phyloP scores from a whole-genome alignment of 2,888 invertebrate species.

The Dynastes maya region DNA sequence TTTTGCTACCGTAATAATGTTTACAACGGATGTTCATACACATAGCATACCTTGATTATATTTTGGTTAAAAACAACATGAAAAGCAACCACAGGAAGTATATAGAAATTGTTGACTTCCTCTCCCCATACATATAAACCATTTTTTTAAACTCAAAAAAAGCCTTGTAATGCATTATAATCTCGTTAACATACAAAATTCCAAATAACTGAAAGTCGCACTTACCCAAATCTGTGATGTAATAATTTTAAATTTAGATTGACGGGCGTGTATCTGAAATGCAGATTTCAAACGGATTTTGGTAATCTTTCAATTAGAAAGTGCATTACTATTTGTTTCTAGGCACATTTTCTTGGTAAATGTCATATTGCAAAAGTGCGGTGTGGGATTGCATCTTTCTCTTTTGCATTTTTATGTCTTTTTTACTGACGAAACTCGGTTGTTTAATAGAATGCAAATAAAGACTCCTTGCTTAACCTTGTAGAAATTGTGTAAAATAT shows the following conservation, averaged over 20 bases:
- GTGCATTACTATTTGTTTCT: slow-evolving; percentile 23
- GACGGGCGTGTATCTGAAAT: slow-evolving; percentile 30
- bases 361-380: slow-evolving; percentile 13
- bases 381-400: neutral
- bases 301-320: slow-evolving; percentile 28
- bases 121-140: neutral
- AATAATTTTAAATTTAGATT: slow-evolving; percentile 38
- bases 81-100: slow-evolving; percentile 20
- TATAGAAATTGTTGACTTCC: slow-evolving; percentile 21
- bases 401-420: too few species aligned
- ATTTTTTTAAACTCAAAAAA: neutral
- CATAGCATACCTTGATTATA: neutral
- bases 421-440: too few species aligned
- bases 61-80: slow-evolving; percentile 8
- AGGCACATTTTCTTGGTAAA: slow-evolving; percentile 6
- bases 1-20: neutral
- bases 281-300: slow-evolving; percentile 17
- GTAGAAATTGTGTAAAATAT: too few species aligned
- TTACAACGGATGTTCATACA: slow-evolving; percentile 21
- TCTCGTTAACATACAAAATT: too few species aligned
- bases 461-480: too few species aligned
- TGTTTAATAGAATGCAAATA: too few species aligned
- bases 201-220: too few species aligned
- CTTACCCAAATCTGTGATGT: neutral
- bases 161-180: neutral